These are phyloP conservation scores for Peromyscus californicus DNA, from an alignment of 2,113 vertebrate genomes.

Conservation along the genomic window DNA sequence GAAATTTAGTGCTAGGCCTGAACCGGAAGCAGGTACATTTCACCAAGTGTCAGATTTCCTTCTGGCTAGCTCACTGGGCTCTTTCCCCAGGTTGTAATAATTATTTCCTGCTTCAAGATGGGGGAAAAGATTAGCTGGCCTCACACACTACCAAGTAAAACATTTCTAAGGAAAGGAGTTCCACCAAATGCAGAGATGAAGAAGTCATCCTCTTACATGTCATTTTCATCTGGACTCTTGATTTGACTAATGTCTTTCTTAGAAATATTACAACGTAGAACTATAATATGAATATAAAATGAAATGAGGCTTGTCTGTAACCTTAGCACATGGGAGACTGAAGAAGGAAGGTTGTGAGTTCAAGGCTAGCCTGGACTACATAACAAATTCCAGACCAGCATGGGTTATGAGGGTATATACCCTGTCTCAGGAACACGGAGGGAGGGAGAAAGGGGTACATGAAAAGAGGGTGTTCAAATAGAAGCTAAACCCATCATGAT, in stretches of 20 bases:
- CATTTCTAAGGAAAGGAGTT: conserved; percentile 44
- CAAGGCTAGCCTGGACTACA: not conserved
- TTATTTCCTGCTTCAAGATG: conserved; percentile 80
- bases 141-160: conserved; percentile 62
- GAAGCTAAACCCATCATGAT: not conserved
- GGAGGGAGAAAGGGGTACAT: too few relatives aligned
- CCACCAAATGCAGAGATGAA: not conserved
- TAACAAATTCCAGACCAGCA: not conserved
- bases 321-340: not conserved
- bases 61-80: conserved; percentile 27
- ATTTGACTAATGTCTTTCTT: conserved; percentile 10
- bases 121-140: conserved; percentile 66
- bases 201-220: not conserved
- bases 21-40: conserved; percentile 77
- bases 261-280: not conserved
- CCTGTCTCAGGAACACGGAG: not conserved
- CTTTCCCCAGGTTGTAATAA: conserved; percentile 69
- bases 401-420: too few relatives aligned
- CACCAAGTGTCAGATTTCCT: conserved; percentile 76
- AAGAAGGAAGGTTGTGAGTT: not conserved
- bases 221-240: not conserved
- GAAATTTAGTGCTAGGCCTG: conserved; percentile 78
- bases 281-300: not conserved
- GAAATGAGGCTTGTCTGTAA: not conserved
- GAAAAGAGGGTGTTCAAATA: not conserved